These are phyloP conservation scores for Andricus grossulariae DNA, from an alignment of 1,140 invertebrate genomes.

Conservation along the genomic window DNA sequence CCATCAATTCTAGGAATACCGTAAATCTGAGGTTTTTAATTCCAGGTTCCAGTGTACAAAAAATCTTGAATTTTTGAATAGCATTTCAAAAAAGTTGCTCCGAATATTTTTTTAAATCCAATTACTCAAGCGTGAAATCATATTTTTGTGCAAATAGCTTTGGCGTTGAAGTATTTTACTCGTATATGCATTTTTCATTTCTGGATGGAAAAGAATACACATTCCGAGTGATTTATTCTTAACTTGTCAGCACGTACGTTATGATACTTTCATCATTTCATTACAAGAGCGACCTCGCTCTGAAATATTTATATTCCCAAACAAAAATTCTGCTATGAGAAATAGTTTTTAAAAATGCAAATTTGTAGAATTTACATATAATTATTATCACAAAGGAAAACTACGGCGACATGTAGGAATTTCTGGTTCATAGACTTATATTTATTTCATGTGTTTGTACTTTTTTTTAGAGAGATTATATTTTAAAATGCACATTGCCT, in stretches of 20 bases:
- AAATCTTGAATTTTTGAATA: too few relatives aligned
- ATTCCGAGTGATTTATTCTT: constrained; percentile 13
- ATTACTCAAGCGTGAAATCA: neutral
- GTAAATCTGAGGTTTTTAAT: too few relatives aligned
- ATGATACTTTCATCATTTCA: neutral
- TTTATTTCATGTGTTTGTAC: too few relatives aligned
- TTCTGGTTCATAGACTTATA: too few relatives aligned
- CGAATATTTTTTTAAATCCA: neutral
- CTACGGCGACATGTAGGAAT: too few relatives aligned
- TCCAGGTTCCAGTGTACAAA: too few relatives aligned
- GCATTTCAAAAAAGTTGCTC: too few relatives aligned
- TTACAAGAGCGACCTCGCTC: neutral
- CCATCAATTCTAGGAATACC: too few relatives aligned
- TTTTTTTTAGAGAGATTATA: too few relatives aligned
- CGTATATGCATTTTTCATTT: neutral
- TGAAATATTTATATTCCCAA: neutral
- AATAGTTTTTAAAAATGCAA: neutral
- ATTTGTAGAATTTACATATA: too few relatives aligned
- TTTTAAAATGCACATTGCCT: neutral
- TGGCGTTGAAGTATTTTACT: constrained; percentile 9
- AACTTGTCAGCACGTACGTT: neutral
- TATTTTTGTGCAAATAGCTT: neutral
- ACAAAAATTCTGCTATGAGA: neutral
- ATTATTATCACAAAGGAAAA: too few relatives aligned
- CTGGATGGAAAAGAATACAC: neutral